A percentile compares a stretch with the other conserved stretches of the same genome.
phyloP scores from a whole-genome alignment of 2,888 invertebrate species.

The Zelleria hepariella region DNA sequence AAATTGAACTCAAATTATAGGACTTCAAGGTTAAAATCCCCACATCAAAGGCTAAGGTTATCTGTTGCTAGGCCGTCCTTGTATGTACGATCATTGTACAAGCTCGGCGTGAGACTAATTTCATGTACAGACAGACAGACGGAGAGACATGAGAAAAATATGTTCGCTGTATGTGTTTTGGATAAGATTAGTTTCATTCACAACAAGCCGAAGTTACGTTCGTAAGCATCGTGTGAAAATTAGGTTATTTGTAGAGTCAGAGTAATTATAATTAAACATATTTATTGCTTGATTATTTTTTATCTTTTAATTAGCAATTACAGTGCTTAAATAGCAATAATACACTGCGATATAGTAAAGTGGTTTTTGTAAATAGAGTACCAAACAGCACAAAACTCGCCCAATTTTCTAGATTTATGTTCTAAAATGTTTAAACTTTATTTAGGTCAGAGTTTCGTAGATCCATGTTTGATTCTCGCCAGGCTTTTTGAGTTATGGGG shows the following conservation, averaged over 20 bases:
- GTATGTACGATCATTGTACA: not conserved
- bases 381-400: too few relatives aligned
- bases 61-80: not conserved
- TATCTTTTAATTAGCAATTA: not conserved
- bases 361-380: too few relatives aligned
- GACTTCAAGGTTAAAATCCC: not conserved
- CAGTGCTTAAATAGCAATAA: too few relatives aligned
- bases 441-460: not conserved
- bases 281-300: not conserved
- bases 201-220: not conserved
- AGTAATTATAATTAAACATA: not conserved
- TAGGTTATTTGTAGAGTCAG: not conserved
- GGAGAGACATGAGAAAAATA: not conserved
- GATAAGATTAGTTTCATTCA: not conserved
- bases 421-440: not conserved
- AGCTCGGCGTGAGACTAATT: not conserved
- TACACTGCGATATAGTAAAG: too few relatives aligned
- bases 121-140: not conserved
- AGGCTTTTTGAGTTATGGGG: slow-evolving; percentile 28
- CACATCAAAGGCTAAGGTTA: not conserved
- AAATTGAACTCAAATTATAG: not conserved
- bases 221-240: not conserved
- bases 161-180: not conserved
- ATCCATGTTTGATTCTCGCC: slow-evolving; percentile 5
- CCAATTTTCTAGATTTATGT: too few relatives aligned